Evolutionary conservation across 2,888 invertebrate genomes (phyloP), one percentile per base, ranked within the genome.

Genomic region (Polyommatus iphigenia): DNA sequence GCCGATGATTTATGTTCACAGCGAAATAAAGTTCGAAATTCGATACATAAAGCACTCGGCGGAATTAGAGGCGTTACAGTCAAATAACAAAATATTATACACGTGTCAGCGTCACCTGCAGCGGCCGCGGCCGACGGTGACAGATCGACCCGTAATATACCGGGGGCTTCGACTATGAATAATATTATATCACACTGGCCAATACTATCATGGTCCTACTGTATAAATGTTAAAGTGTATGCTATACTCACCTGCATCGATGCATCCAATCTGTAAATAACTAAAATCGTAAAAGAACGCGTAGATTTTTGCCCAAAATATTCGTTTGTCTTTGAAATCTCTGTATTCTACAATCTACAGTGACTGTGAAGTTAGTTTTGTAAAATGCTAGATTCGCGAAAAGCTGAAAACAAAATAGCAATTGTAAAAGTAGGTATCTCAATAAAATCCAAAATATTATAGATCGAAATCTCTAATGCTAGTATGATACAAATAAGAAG

Each of bases 71-170:
- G 46, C 24, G 29, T 5, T 46, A 46, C 8, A 72, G 72, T 29
- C 78, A 78, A 77, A 78, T 80, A 80, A 80, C 62, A 24, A 62
- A 78, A 79, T 80, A 78, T 81, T 81, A 82, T 80, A 82, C 82
- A 83, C 81, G 82, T 84, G 82, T 84, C 83, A 83, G 79, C 81
- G 79, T 79, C 84, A 85, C 84, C 84, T 85, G 85, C 83, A 80
- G 20, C 78, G 79, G 81, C 80, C 81, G 81, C 80, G 80, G 75
- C 77, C 81, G 85, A 83, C 84, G 79, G 82, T 84, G 85, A 86
- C 83, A 83, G 82, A 85, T 85, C 81, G 81, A 78, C 79, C 83
- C 81, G 83, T 84, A 84, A 84, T 84, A 83, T 80, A 79, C 78
- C 78, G 73, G 50, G 20, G 10, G 10, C 10, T n/a, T n/a, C n/a